phyloP scores from a whole-genome alignment of 2,797 vertebrate genomes.

The Epinephelus awoara region DNA sequence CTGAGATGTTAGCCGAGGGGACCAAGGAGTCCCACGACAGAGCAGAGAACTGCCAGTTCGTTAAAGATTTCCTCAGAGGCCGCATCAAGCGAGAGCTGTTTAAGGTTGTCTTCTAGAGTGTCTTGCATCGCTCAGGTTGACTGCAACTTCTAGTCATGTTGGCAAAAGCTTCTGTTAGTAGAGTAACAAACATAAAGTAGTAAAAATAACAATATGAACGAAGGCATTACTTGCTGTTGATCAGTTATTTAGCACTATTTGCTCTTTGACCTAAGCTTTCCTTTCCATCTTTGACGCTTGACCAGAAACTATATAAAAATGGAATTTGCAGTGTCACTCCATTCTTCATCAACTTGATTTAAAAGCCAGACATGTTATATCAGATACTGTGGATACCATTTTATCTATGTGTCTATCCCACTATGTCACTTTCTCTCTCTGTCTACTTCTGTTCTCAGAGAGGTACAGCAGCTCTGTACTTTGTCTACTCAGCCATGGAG shows the following conservation, averaged over 20 bases:
- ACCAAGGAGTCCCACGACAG: constrained; percentile 90
- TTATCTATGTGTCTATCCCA: background rate
- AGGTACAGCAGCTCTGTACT: constrained; percentile 89
- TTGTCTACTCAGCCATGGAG: constrained; percentile 90
- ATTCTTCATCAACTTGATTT: background rate
- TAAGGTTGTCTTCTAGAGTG: constrained; percentile 82
- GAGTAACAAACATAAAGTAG: background rate
- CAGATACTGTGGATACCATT: background rate
- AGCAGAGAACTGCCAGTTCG: constrained; percentile 91
- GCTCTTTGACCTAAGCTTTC: background rate
- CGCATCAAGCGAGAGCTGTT: constrained; percentile 90
- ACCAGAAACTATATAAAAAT: background rate
- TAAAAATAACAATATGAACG: background rate
- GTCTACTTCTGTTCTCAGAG: constrained; percentile 73
- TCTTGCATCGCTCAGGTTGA: background rate
- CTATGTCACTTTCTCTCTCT: background rate
- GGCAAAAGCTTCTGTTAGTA: background rate
- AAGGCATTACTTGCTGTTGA: background rate
- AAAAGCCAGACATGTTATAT: background rate
- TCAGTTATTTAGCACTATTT: background rate
- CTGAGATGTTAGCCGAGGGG: constrained; percentile 90
- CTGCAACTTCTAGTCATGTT: background rate
- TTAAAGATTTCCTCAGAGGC: constrained; percentile 92
- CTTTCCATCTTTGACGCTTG: background rate
- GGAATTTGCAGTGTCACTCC: too few species aligned